phyloP scores from a whole-genome alignment of 2,888 invertebrate genomes.

The Allacma fusca region DNA sequence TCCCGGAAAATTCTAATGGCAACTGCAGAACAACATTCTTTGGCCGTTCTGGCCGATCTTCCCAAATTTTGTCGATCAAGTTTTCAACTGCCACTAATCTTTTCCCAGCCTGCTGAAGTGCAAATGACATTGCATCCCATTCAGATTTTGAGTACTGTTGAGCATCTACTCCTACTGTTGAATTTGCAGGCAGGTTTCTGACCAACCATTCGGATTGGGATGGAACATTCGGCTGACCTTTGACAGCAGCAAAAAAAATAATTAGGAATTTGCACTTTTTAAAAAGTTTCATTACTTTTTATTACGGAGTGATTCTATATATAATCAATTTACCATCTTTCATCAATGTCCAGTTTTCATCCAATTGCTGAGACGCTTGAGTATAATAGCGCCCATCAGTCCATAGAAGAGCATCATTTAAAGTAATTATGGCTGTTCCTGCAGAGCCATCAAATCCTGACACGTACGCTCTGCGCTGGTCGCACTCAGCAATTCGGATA shows the following conservation, averaged over 20 bases:
- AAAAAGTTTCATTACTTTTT: too few species aligned
- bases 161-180: slow-evolving; percentile 80
- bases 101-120: slow-evolving; percentile 72
- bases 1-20: slow-evolving; percentile 32
- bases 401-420: slow-evolving; percentile 81
- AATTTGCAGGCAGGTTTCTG: slow-evolving; percentile 70
- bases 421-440: slow-evolving; percentile 82
- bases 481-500: slow-evolving; percentile 86
- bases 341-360: slow-evolving; percentile 88
- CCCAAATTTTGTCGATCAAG: slow-evolving; percentile 78
- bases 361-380: slow-evolving; percentile 84
- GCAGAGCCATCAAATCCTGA: slow-evolving; percentile 80
- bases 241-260: too few species aligned
- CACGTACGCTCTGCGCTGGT: slow-evolving; percentile 83
- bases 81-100: slow-evolving; percentile 73
- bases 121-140: slow-evolving; percentile 71
- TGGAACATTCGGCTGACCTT: slow-evolving; percentile 1
- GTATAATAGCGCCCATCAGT: slow-evolving; percentile 96
- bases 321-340: slow-evolving; percentile 76
- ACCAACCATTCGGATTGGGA: slow-evolving; percentile 29
- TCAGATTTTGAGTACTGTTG: slow-evolving; percentile 72
- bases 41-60: slow-evolving; percentile 28
- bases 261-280: too few species aligned
- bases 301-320: too few species aligned
- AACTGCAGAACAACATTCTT: slow-evolving; percentile 16